Evolutionary conservation across 2,797 vertebrate species (phyloP).

Genomic region (Hafferia zeledoni): DNA sequence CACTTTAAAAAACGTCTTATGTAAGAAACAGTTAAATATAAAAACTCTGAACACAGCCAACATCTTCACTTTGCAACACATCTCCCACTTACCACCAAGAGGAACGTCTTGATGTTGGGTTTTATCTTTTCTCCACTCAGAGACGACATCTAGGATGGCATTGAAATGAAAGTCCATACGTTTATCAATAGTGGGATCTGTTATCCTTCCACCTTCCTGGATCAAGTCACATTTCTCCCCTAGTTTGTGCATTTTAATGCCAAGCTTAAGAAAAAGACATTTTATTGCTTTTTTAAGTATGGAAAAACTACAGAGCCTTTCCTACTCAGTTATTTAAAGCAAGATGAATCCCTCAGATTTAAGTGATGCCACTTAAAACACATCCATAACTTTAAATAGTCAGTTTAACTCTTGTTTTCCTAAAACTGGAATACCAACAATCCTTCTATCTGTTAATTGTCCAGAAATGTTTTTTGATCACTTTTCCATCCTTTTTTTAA

Average conservation of each 20-base stretch:
- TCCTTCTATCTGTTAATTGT: not conserved
- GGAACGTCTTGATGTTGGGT: slow-evolving; percentile 91
- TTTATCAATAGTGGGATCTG: slow-evolving; percentile 94
- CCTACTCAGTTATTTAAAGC: not conserved
- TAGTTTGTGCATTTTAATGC: slow-evolving; percentile 93
- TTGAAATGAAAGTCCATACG: slow-evolving; percentile 99
- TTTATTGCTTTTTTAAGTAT: slow-evolving; percentile 47
- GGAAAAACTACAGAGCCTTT: not conserved
- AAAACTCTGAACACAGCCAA: not conserved
- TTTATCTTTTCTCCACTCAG: slow-evolving; percentile 98
- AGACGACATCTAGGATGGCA: slow-evolving; percentile 95
- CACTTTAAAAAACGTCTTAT: not conserved
- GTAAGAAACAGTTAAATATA: not conserved
- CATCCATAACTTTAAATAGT: not conserved
- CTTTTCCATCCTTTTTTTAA: not conserved
- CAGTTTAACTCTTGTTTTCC: not conserved
- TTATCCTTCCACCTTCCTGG: slow-evolving; percentile 92
- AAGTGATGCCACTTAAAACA: not conserved
- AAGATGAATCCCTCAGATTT: not conserved
- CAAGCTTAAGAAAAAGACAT: slow-evolving; percentile 85
- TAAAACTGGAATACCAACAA: not conserved
- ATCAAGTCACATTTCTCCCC: slow-evolving; percentile 95
- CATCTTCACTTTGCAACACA: not conserved
- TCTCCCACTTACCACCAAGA: slow-evolving; percentile 86
- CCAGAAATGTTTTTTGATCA: not conserved